Percentiles rank a stretch among this genome's conserved stretches.
phyloP scores from a whole-genome alignment of 2,888 invertebrate species.

The Sturmia bella region DNA sequence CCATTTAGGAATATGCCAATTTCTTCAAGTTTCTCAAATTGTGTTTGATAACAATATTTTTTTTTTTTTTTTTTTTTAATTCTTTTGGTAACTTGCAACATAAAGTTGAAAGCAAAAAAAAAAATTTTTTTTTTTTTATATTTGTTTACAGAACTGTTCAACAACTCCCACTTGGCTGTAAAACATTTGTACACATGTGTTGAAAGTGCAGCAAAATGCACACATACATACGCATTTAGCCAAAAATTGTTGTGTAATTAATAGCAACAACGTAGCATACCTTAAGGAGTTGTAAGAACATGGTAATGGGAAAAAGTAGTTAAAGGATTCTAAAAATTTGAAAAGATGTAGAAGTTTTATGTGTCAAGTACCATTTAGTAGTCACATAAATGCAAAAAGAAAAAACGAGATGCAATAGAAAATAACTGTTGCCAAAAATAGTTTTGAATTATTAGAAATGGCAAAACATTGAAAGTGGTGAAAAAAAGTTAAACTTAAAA shows the following conservation, averaged over 20 bases:
- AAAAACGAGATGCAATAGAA: conserved; percentile 24
- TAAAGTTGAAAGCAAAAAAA: conserved; percentile 40
- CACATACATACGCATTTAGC: neutral
- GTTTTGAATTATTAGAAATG: conserved; percentile 1
- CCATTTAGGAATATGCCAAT: neutral
- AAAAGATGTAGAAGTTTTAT: conserved; percentile 25
- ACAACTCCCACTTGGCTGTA: conserved; percentile 40
- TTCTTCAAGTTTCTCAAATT: conserved; percentile 7
- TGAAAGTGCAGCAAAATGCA: neutral
- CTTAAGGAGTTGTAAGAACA: conserved; percentile 54
- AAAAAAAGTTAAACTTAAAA: too few species aligned
- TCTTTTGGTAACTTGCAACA: conserved; percentile 5
- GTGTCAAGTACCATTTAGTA: conserved; percentile 41
- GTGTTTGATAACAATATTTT: conserved; percentile 2
- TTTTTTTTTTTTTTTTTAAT: conserved; percentile 1
- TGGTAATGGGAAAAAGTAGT: conserved; percentile 50
- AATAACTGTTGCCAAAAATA: conserved; percentile 25
- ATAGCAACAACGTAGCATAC: conserved; percentile 63
- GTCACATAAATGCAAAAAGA: neutral
- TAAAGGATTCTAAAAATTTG: conserved; percentile 26
- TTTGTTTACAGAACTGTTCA: neutral
- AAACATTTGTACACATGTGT: conserved; percentile 23
- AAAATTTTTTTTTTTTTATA: conserved; percentile 24
- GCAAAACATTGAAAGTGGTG: neutral
- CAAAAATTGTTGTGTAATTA: conserved; percentile 63